These are phyloP conservation scores for Microcebus lehilahytsara DNA, from an alignment of 2,113 vertebrate species.

Conservation along the genomic window DNA sequence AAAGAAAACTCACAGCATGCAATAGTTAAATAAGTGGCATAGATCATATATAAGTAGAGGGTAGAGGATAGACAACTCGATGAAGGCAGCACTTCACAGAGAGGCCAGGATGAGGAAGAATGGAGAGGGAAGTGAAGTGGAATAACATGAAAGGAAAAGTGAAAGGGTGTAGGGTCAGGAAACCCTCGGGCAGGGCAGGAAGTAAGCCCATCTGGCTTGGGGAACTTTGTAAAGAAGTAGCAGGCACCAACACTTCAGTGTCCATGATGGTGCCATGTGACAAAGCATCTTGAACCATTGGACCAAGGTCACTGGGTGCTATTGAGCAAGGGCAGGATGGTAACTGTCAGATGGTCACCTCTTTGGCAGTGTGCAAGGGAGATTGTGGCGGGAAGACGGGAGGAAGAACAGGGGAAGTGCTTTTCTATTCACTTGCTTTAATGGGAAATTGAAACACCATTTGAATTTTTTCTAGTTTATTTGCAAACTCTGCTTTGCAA, in stretches of 20 bases:
- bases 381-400: neutral
- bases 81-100: neutral
- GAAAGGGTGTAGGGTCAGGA: neutral
- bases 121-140: neutral
- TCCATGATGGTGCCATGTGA: too few species aligned
- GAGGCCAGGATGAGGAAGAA: neutral
- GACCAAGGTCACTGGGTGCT: neutral
- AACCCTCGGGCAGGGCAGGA: neutral
- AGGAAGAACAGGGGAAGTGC: neutral
- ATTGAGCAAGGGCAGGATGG: neutral
- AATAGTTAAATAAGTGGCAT: neutral
- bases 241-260: neutral
- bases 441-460: neutral
- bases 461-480: neutral
- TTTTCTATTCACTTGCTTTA: neutral
- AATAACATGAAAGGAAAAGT: neutral
- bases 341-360: neutral
- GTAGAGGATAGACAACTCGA: rapidly evolving
- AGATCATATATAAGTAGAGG: neutral
- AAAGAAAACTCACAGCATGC: neutral
- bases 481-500: neutral
- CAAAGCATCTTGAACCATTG: neutral
- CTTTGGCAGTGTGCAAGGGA: neutral
- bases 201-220: too few species aligned
- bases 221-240: neutral